These are phyloP conservation scores for Hippasteria phrygiana DNA, from an alignment of 53 echinoderm and acorn worm species.

Conservation along the genomic window DNA sequence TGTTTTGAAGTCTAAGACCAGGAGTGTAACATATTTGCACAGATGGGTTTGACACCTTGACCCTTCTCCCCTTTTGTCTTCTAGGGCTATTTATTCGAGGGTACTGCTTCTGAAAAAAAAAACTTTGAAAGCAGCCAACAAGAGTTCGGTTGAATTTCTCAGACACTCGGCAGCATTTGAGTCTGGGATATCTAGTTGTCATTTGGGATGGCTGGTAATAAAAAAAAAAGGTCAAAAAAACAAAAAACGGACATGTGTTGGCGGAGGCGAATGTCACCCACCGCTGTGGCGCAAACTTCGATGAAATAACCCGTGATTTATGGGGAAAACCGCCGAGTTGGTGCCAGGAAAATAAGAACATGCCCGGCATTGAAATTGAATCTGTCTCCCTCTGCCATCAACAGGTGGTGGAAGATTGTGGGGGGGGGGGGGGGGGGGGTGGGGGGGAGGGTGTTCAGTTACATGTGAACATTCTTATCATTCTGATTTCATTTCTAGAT, in stretches of 20 bases:
- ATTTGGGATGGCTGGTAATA: background rate
- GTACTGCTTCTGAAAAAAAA: background rate
- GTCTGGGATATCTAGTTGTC: background rate
- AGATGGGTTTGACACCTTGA: slow-evolving; percentile 11
- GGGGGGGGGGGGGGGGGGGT: no score
- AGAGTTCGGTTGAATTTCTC: no score
- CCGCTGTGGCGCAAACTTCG: background rate
- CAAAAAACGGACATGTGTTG: background rate
- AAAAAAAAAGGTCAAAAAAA: background rate
- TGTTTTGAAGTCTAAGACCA: background rate
- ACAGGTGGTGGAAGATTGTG: slow-evolving; percentile 11
- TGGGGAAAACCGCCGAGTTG: background rate
- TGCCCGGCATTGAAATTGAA: background rate
- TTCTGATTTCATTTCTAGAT: no score
- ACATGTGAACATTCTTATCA: no score
- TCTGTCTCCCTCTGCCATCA: slow-evolving; percentile 2
- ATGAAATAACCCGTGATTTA: slow-evolving; percentile 17
- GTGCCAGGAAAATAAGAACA: background rate
- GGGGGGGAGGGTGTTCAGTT: no score
- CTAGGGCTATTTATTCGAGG: background rate
- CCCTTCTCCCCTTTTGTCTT: background rate
- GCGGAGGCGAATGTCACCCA: background rate
- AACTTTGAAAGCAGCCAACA: background rate
- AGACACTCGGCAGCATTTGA: background rate
- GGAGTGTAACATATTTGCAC: slow-evolving; percentile 1